Base-by-base conservation (phyloP, 2,888 invertebrate species). In the Ochropleura plecta region DNA sequence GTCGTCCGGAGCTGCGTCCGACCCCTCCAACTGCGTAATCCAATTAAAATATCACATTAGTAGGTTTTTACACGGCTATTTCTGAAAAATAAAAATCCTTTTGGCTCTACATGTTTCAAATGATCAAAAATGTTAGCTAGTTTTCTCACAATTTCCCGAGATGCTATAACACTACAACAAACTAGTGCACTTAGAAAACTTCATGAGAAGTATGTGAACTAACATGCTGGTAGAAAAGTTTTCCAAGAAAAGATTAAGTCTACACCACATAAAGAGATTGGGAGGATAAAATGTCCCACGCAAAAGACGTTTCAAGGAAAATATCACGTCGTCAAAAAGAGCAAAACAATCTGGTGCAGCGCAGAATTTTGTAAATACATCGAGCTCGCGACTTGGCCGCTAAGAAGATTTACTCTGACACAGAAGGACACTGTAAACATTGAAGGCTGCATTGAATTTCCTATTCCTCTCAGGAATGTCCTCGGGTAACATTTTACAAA, bases 1-100 rank as follows among this genome's bases (percentile, higher is more conserved):
- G 98, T 99, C 98, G 98, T 98, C 98, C 98, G 97, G 97, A 98
- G 98, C 97, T 99, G 98, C 97, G 98, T 98, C 98, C 98, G 98
- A 96, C 98, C 98, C 98, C 98, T 98, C 98, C 98, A 98, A 91
- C 98, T 96, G 90, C n/a, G 63, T 60, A 85, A 76, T 79, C 49
- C 71, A 70, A 80, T 72, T 18, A 76, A 76, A 59, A 40, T 20
- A 73, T 72, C 46, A 75, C 40, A 30, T 81, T 80, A 80, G 18
- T 49, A 53, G n/a, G 30, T 20, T 18, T 18, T 18, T 53, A 53
- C 14, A 59, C 18, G 5, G 16, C 7, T 12, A 30, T 48, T 30
- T 53, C 68, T 57, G 44, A 16, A 20, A 78, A 73, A 60, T 18
- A 5, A 72, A 71, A 44, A 18, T 42, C 12, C 12, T 55, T 57